Conservation (phyloP, 2,797 vertebrate species). For the Anguilla marmorata region DNA sequence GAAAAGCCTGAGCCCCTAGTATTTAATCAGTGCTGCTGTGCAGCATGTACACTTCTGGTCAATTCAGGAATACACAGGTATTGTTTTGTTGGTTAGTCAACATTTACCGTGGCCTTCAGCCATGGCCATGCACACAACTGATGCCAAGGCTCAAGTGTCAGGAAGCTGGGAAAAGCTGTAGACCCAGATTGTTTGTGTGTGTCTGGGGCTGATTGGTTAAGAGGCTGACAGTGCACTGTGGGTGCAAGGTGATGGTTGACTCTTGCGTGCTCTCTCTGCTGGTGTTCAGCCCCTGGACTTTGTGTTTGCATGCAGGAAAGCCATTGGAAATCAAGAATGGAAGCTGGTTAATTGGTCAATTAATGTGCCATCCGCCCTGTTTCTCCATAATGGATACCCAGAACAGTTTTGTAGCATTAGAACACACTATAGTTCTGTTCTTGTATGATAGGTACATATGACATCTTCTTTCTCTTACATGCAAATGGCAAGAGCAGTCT, state of each 20-base stretch:
- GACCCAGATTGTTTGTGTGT: constrained; percentile 99
- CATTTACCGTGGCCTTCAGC: not conserved
- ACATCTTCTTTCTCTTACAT: not conserved
- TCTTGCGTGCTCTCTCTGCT: not conserved
- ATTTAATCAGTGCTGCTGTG: not conserved
- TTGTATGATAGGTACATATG: not conserved
- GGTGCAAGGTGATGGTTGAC: not conserved
- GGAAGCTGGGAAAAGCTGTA: constrained; percentile 86
- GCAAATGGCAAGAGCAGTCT: not conserved
- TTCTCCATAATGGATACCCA: not conserved
- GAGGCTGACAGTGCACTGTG: constrained; percentile 59
- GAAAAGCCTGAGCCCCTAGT: not conserved
- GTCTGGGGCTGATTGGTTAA: constrained; percentile 99
- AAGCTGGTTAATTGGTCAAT: not conserved
- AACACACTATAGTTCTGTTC: not conserved
- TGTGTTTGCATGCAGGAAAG: not conserved
- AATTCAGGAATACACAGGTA: not conserved
- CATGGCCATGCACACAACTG: constrained; percentile 48
- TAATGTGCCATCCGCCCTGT: not conserved
- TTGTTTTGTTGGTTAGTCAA: not conserved
- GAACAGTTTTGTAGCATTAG: not conserved
- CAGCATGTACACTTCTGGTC: not conserved
- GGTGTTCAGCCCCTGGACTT: not conserved
- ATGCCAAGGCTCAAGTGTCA: constrained; percentile 72
- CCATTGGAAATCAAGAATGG: not conserved